Evolutionary conservation across 2,113 vertebrate species (phyloP).

Genomic region (Rhinogobius similis): DNA sequence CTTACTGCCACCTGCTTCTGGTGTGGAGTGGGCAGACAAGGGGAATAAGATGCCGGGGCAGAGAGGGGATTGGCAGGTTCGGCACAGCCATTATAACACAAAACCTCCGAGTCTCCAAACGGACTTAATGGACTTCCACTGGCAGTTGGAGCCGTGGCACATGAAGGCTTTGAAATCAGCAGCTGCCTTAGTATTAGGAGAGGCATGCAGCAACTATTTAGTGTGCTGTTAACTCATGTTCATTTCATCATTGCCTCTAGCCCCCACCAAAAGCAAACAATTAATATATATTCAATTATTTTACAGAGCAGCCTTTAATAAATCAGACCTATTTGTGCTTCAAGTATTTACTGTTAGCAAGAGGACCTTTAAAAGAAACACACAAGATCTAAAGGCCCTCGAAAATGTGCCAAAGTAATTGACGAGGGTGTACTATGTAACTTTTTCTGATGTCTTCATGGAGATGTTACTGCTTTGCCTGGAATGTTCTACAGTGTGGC

Average conservation of each 20-base stretch:
- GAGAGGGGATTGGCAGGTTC: conserved; percentile 37
- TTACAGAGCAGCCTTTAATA: conserved; percentile 50
- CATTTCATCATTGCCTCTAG: conserved; percentile 40
- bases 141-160: conserved; percentile 21
- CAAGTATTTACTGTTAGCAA: conserved; percentile 24
- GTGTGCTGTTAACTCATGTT: conserved; percentile 46
- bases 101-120: conserved; percentile 55
- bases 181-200: conserved; percentile 20
- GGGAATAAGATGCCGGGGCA: conserved; percentile 38
- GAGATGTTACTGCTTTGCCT: background rate
- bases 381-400: background rate
- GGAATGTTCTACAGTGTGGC: background rate
- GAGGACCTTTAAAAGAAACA: background rate
- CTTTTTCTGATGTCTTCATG: background rate
- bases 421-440: background rate
- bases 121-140: conserved; percentile 59
- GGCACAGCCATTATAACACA: conserved; percentile 34
- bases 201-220: conserved; percentile 32
- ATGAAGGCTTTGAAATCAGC: conserved; percentile 27
- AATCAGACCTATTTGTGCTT: conserved; percentile 50
- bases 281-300: conserved; percentile 49
- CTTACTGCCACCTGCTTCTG: conserved; percentile 71
- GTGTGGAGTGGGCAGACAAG: conserved; percentile 45
- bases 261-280: conserved; percentile 51
- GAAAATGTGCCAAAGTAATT: background rate